Evolutionary conservation across 2,113 vertebrate genomes (phyloP).

Genomic region (Pyxicephalus adspersus): DNA sequence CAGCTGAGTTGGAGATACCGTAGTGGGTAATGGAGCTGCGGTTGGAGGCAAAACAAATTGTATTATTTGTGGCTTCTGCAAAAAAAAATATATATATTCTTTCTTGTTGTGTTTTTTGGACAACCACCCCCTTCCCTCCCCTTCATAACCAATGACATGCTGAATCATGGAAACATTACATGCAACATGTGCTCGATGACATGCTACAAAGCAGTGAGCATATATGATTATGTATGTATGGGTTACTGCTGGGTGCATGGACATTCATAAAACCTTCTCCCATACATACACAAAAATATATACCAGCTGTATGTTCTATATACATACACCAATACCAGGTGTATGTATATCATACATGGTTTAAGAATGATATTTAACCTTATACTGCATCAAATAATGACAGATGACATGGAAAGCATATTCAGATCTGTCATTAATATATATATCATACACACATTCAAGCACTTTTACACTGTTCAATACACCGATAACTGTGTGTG

Average conservation of each 20-base stretch:
- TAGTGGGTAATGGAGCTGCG: background rate
- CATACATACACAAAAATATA: constrained; percentile 37
- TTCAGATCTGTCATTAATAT: constrained; percentile 44
- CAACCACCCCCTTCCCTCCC: background rate
- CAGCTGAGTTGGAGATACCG: background rate
- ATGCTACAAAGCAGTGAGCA: constrained; percentile 49
- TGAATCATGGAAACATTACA: background rate
- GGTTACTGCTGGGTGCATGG: background rate
- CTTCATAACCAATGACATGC: constrained; percentile 16
- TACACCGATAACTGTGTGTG: background rate
- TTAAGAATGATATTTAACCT: constrained; percentile 8
- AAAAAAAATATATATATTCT: background rate
- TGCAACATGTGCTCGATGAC: constrained; percentile 36
- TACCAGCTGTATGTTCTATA: constrained; percentile 19
- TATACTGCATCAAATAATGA: constrained; percentile 25
- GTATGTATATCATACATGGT: constrained; percentile 33
- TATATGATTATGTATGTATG: constrained; percentile 14
- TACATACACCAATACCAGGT: constrained; percentile 9
- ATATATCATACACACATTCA: constrained; percentile 43
- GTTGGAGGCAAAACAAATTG: background rate
- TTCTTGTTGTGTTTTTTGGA: background rate
- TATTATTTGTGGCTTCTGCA: background rate
- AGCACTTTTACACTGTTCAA: background rate
- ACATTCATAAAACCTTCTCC: background rate
- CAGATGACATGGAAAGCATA: constrained; percentile 31